These are phyloP conservation scores for Champsocephalus gunnari DNA, from an alignment of 2,797 vertebrate species.

Conservation along the genomic window DNA sequence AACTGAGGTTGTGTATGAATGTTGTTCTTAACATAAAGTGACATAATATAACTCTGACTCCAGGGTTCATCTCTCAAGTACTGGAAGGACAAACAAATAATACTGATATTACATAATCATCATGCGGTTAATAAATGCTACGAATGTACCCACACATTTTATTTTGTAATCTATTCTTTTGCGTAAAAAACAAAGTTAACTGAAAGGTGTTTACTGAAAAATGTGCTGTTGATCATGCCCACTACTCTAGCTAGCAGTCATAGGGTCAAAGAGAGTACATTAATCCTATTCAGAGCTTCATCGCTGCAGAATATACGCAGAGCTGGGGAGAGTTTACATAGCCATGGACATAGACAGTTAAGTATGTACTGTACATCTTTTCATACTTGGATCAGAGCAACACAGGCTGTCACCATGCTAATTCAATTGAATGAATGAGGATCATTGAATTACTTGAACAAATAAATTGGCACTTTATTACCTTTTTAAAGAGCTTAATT, in stretches of 20 bases:
- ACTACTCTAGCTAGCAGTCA: neutral
- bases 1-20: conserved; percentile 47
- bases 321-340: neutral
- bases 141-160: neutral
- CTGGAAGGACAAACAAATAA: neutral
- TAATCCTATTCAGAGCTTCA: conserved; percentile 25
- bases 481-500: neutral
- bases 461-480: neutral
- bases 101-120: neutral
- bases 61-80: conserved; percentile 3
- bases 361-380: conserved; percentile 19
- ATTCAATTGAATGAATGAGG: conserved; percentile 13
- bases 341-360: conserved; percentile 14
- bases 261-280: conserved; percentile 41
- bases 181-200: conserved; percentile 1
- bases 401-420: neutral
- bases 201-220: conserved; percentile 8
- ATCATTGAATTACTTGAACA: neutral
- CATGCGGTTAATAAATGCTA: neutral
- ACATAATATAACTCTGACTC: conserved; percentile 52
- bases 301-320: conserved; percentile 22
- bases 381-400: conserved; percentile 26
- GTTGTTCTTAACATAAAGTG: conserved; percentile 46
- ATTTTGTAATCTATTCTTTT: neutral
- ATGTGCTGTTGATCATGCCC: neutral